Conservation (phyloP, 1,140 invertebrate genomes). For the Heliothis subflexa region DNA sequence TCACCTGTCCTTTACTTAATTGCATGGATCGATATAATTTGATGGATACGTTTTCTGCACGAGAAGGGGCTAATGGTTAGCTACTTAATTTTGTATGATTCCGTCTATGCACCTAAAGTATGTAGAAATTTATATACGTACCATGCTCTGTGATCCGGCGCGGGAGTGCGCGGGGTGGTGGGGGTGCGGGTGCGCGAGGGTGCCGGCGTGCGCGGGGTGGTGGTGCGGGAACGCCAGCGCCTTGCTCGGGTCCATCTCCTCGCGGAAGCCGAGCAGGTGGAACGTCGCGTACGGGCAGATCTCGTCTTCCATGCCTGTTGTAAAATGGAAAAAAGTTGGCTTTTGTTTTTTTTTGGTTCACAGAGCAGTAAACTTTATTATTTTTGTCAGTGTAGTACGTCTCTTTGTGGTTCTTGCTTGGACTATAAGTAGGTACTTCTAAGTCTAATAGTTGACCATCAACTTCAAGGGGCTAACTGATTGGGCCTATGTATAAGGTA, state of each 20-base stretch:
- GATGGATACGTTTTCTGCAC: too few species aligned
- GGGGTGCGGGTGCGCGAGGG: slow-evolving; percentile 91
- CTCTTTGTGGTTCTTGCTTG: too few species aligned
- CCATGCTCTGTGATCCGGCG: slow-evolving; percentile 95
- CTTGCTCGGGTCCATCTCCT: slow-evolving; percentile 97
- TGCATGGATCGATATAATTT: too few species aligned
- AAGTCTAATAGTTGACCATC: too few species aligned
- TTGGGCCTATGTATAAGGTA: too few species aligned
- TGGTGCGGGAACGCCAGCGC: slow-evolving; percentile 96
- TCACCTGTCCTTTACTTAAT: too few species aligned
- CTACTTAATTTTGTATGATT: not conserved
- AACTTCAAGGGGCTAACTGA: too few species aligned
- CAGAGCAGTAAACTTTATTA: not conserved
- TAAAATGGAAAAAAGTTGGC: not conserved
- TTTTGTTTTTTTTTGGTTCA: not conserved
- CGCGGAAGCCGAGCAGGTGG: slow-evolving; percentile 96
- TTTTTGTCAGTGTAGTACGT: too few species aligned
- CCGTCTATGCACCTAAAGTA: too few species aligned
- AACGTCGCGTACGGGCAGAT: slow-evolving; percentile 98
- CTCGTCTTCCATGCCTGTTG: slow-evolving; percentile 95
- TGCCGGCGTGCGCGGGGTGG: slow-evolving; percentile 89
- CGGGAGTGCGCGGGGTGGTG: slow-evolving; percentile 93
- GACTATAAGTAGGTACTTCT: too few species aligned
- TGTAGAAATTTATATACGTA: slow-evolving; percentile 66
- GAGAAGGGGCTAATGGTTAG: too few species aligned